Evolutionary conservation across 2,113 vertebrate species (phyloP), one percentile per base, ranked within the genome.

Genomic region (Tachuris rubrigastra): DNA sequence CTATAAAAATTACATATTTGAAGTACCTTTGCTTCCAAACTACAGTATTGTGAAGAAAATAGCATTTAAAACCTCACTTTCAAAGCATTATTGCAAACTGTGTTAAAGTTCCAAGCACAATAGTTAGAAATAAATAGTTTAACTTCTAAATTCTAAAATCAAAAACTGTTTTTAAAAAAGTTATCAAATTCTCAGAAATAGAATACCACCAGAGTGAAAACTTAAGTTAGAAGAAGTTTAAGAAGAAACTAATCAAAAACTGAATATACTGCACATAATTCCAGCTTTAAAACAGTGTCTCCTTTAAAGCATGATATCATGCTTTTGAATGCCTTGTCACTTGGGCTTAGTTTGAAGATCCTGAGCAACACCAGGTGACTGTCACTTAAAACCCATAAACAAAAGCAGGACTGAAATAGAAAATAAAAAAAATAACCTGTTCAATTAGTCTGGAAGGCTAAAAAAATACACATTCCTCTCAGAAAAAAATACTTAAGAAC

Each of bases 71-170:
- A 27, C 5, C 2, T 50, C 39, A 8, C 10, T 14, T 84, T 86
- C 49, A 52, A 85, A 81, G 12, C 2, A 56, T 31, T 18, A 62
- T 4, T 53, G 15, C 14, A 86, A 84, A 4, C 3, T 0, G 0
- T 24, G 12, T 62, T 92, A 30, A 55, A 67, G 6, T 73, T 68
- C 14, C 30, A 56, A 79, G 14, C 4, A 60, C 9, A 83, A 49
- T 3, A 50, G 24, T 12, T 35, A 71, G 14, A 79, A 89, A 67
- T 28, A 75, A 28, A 3, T 10, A 19, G 3, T 39, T 66, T 56
- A 66, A 71, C 12, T 27, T 47, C 14, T 47, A 71, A 66, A 58
- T 46, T 67, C 42, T 76, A 73, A 50, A 88, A 35, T 55, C 1
- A 44, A 41, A 92, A 59, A 0, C 1, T 25, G 0, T 37, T 82